Percentiles rank a stretch among this genome's conserved stretches.
These are phyloP conservation scores for Catocala nupta DNA, from an alignment of 2,888 invertebrate species.

Conservation along the genomic window DNA sequence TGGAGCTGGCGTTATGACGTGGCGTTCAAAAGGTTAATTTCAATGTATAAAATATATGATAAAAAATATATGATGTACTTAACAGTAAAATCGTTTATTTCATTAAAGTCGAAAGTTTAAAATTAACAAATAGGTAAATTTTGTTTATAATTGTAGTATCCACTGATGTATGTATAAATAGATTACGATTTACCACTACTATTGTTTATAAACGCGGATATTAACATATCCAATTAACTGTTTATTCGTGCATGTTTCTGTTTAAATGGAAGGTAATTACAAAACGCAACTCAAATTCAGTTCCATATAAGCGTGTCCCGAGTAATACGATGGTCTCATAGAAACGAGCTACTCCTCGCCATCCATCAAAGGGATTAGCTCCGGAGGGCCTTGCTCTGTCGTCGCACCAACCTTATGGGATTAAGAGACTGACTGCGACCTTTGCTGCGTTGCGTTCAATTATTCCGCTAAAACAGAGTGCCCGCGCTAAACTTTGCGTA, in stretches of 20 bases:
- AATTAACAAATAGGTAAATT: too few species aligned
- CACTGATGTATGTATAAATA: neutral
- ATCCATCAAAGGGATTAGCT: slow-evolving; percentile 69
- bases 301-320: slow-evolving; percentile 21
- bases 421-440: slow-evolving; percentile 58
- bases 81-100: too few species aligned
- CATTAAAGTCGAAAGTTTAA: too few species aligned
- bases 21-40: too few species aligned
- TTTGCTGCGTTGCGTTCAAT: slow-evolving; percentile 57
- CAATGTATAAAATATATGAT: too few species aligned
- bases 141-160: too few species aligned
- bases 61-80: too few species aligned
- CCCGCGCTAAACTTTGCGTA: slow-evolving; percentile 19
- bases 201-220: slow-evolving; percentile 28
- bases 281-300: slow-evolving; percentile 37
- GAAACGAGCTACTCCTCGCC: slow-evolving; percentile 42
- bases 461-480: slow-evolving; percentile 57
- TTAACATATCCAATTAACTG: slow-evolving; percentile 26
- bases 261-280: slow-evolving; percentile 39
- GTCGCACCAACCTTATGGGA: slow-evolving; percentile 61
- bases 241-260: slow-evolving; percentile 28
- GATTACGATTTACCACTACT: slow-evolving; percentile 26
- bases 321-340: slow-evolving; percentile 52
- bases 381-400: slow-evolving; percentile 51
- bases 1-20: too few species aligned